Conservation (phyloP, 2,113 vertebrate genomes). For the Platycercus adscitus region DNA sequence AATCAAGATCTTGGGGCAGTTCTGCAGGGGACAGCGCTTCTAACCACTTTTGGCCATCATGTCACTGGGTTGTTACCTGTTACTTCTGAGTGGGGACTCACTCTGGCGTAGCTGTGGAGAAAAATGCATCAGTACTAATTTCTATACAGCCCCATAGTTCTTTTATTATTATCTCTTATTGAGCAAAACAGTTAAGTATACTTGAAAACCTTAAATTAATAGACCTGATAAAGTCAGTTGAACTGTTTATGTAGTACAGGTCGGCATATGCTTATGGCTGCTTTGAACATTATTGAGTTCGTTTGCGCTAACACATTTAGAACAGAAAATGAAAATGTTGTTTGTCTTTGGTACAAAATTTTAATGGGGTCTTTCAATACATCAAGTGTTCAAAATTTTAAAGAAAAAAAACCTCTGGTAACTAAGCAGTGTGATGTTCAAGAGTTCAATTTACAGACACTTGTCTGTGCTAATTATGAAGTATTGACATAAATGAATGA, state of each 20-base stretch:
- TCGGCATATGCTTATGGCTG: neutral
- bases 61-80: neutral
- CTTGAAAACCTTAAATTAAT: neutral
- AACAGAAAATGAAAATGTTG: conserved; percentile 26
- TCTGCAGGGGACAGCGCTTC: neutral
- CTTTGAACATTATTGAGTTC: neutral
- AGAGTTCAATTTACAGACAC: conserved; percentile 66
- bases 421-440: conserved; percentile 37
- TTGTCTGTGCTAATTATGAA: conserved; percentile 59
- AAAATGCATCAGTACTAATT: neutral
- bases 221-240: neutral
- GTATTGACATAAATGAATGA: conserved; percentile 71
- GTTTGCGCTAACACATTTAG: neutral
- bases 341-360: conserved; percentile 26
- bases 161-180: neutral
- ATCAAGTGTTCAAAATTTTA: conserved; percentile 42
- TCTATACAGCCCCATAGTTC: neutral
- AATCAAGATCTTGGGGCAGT: neutral
- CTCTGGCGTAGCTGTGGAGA: neutral
- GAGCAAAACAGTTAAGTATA: neutral
- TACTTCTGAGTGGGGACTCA: neutral
- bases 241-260: neutral
- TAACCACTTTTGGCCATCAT: neutral
- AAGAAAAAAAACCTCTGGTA: conserved; percentile 1
- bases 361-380: conserved; percentile 30